Evolutionary conservation across 2,113 vertebrate species (phyloP), one percentile per base, ranked within the genome.

Genomic region (Brachypodius melanocephalos): DNA sequence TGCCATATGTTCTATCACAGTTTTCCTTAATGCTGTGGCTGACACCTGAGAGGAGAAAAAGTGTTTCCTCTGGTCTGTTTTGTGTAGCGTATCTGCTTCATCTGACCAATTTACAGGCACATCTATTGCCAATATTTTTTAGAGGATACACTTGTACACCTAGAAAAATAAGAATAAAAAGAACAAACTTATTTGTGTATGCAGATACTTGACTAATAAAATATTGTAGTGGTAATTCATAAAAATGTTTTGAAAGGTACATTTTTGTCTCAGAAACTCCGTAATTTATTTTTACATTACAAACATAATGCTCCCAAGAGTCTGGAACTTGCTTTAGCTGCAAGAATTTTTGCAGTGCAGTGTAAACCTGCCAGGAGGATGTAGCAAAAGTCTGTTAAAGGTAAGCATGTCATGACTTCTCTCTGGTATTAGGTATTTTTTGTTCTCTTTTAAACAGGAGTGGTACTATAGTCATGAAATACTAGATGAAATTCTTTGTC

Each of bases 391-490:
- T 59, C 48, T 58, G 12, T 71, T 81, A 75, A 78, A 63, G 29
- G 4, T 62, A 57, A 82, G 19, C 22, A n/a, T 26, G 32, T 22
- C 3, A 1, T 63, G 40, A 59, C 54, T 88, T 62, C 29, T 83
- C 46, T 81, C 36, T 59, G 10, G 31, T 52, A 17, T 78, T 72
- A 88, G n/a, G 45, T 91, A 15, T 61, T 84, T 94, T 93, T 81
- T 90, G 79, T 92, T 93, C 89, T 81, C 61, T 77, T 69, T 81
- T 67, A 48, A 86, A 94, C 95, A 95, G 76, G 24, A 71, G 36
- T 40, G 57, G 29, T 93, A 72, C 68, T 93, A 29, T 92, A 75
- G 14, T 84, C 1, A 25, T 86, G 88, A 94, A 95, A 97, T 63
- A 72, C 36, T 71, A 93, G 92, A 71, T 81, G 14, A 34, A 72